A percentile compares a stretch with the other conserved stretches of the same genome.
These are phyloP conservation scores for Peribatodes rhomboidaria DNA, from an alignment of 2,888 invertebrate genomes.

Conservation along the genomic window DNA sequence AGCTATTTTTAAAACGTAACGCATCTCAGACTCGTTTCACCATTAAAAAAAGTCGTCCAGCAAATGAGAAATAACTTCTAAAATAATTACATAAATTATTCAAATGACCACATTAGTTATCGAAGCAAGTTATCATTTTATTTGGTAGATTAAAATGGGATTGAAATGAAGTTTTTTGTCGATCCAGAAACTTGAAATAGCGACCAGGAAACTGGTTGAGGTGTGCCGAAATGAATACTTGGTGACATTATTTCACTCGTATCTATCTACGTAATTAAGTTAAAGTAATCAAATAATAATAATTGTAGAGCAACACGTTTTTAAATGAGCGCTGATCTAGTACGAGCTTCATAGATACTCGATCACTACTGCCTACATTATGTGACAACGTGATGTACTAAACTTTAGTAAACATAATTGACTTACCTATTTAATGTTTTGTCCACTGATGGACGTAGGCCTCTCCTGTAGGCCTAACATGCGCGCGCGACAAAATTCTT, in stretches of 20 bases:
- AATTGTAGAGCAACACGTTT: background rate
- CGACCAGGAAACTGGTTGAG: background rate
- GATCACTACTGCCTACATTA: too few relatives aligned
- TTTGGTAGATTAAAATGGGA: background rate
- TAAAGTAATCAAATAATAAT: background rate
- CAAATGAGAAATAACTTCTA: background rate
- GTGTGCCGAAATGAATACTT: background rate
- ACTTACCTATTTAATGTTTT: too few relatives aligned
- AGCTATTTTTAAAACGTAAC: constrained; percentile 1
- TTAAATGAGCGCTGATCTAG: too few relatives aligned
- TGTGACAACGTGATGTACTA: too few relatives aligned
- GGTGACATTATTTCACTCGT: background rate
- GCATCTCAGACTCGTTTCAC: constrained; percentile 4
- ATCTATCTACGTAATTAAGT: background rate
- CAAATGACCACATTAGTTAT: constrained; percentile 2
- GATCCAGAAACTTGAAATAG: constrained; percentile 9
- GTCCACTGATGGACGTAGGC: background rate
- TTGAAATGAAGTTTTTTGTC: constrained; percentile 13
- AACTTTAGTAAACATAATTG: too few relatives aligned
- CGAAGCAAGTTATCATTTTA: background rate
- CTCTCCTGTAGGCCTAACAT: too few relatives aligned
- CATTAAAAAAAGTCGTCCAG: background rate
- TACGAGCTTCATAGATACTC: too few relatives aligned
- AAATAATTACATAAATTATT: constrained; percentile 12
- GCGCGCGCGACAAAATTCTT: too few relatives aligned